Evolutionary conservation across 2,113 vertebrate species (phyloP).

Genomic region (Hydropotes inermis): DNA sequence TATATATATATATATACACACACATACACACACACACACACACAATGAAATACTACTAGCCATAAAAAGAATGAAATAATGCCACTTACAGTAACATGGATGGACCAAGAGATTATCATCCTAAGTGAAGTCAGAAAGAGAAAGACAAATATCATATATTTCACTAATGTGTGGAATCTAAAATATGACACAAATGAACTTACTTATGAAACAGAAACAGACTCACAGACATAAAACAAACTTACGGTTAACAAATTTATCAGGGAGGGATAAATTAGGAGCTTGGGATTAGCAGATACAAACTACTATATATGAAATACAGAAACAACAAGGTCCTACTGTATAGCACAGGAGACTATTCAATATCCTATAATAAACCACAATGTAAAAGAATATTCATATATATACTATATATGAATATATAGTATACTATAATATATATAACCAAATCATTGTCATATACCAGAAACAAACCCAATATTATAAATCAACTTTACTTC

Average conservation of each 20-base stretch:
- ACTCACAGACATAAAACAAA: not conserved
- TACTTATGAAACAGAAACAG: not conserved
- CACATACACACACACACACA: not conserved
- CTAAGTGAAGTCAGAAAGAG: not conserved
- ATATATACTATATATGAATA: not conserved
- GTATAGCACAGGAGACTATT: not conserved
- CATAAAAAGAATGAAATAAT: not conserved
- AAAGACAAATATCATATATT: not conserved
- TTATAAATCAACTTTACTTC: not conserved
- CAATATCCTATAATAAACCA: not conserved
- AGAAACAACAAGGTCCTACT: not conserved
- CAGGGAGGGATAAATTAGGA: not conserved
- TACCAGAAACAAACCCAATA: not conserved
- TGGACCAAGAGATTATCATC: not conserved
- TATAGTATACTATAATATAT: not conserved
- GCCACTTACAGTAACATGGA: not conserved
- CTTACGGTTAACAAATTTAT: not conserved
- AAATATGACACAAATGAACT: not conserved
- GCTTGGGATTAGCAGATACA: not conserved
- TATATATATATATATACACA: accelerated
- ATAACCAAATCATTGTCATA: not conserved
- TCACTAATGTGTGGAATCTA: not conserved
- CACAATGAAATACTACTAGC: not conserved
- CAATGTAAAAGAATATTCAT: not conserved
- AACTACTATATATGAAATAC: not conserved